phyloP scores from a whole-genome alignment of 2,797 vertebrate species.

The Phoebastria nigripes region DNA sequence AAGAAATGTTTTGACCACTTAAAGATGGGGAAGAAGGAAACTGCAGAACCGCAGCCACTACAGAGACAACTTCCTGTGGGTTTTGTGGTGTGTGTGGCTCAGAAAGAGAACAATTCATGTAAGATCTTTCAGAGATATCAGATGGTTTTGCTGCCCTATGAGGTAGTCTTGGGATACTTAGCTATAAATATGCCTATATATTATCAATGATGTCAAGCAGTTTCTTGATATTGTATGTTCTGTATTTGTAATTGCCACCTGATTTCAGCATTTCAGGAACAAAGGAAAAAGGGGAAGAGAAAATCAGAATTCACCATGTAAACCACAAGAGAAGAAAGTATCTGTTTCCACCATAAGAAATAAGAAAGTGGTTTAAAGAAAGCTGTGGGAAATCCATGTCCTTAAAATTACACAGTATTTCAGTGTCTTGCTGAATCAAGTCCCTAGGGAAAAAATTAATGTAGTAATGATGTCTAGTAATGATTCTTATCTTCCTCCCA shows the following conservation, averaged over 20 bases:
- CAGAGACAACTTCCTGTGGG: conserved; percentile 75
- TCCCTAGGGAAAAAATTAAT: background rate
- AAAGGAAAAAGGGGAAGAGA: background rate
- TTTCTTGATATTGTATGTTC: background rate
- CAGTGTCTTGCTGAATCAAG: background rate
- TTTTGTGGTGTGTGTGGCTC: conserved; percentile 64
- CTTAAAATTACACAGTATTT: background rate
- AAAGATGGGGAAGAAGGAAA: conserved; percentile 62
- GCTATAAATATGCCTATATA: background rate
- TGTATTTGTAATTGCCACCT: background rate
- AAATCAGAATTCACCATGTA: background rate
- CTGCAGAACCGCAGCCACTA: conserved; percentile 68
- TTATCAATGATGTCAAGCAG: background rate
- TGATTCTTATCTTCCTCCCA: background rate
- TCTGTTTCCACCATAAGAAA: background rate
- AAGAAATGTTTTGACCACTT: conserved; percentile 42
- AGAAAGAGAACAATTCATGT: background rate
- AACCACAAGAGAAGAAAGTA: background rate
- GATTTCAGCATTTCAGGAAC: background rate
- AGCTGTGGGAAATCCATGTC: background rate
- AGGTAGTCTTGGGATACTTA: background rate
- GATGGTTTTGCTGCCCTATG: background rate
- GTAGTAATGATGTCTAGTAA: background rate
- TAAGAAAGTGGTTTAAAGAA: background rate
- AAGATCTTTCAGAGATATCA: background rate